A percentile compares a stretch with the other conserved stretches of the same genome.
Conservation (phyloP, 2,797 vertebrate genomes). For the Leucoraja ocellata region DNA sequence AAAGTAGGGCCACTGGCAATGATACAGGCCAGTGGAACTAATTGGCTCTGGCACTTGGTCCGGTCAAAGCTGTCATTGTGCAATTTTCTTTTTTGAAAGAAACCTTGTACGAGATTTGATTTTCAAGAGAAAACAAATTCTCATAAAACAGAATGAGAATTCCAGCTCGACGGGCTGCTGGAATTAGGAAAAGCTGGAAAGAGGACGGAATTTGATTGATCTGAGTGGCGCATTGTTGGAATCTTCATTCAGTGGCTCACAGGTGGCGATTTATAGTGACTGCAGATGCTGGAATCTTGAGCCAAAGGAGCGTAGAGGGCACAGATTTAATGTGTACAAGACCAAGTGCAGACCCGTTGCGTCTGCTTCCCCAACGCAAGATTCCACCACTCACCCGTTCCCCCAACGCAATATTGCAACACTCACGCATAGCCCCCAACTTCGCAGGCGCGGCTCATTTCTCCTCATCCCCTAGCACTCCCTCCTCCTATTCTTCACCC, state of each 20-base stretch:
- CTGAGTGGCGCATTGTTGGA: not conserved
- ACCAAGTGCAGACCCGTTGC: too few relatives aligned
- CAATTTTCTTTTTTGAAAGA: not conserved
- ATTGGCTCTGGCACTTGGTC: too few relatives aligned
- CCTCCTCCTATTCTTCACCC: too few relatives aligned
- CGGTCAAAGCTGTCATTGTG: not conserved
- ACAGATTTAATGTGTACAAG: too few relatives aligned
- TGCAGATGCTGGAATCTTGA: too few relatives aligned
- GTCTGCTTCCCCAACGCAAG: too few relatives aligned
- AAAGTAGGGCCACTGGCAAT: conserved; percentile 21
- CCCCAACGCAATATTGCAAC: too few relatives aligned
- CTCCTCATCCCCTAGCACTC: too few relatives aligned
- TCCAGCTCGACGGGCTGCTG: not conserved
- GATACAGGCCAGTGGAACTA: not conserved
- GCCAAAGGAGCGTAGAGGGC: too few relatives aligned
- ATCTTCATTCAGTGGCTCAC: not conserved
- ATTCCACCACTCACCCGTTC: too few relatives aligned
- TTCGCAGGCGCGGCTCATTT: too few relatives aligned
- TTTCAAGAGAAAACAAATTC: not conserved
- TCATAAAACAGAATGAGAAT: not conserved
- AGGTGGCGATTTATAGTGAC: not conserved
- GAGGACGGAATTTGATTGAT: not conserved
- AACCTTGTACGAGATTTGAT: not conserved
- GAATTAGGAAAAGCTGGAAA: not conserved
- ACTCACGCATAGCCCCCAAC: too few relatives aligned